Evolutionary conservation across 1,140 invertebrate genomes (phyloP), one percentile per base, ranked within the genome.

Genomic region (Galleria mellonella): DNA sequence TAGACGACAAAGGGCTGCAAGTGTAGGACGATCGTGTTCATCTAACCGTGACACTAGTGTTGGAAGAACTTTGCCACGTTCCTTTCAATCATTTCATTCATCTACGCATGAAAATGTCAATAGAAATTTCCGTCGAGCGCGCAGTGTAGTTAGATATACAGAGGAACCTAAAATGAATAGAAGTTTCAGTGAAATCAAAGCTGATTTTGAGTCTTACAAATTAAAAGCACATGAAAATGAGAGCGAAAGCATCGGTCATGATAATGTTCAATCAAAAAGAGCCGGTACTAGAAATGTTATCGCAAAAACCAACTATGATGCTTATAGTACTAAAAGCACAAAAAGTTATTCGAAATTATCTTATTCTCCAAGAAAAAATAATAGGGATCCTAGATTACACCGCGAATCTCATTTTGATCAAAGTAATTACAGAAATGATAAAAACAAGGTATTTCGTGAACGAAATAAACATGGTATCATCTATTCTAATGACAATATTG

Each of bases 401-500:
- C 51, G 55, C 40, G 61, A 42, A 36, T 57, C 55, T 15, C n/a
- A 9, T n/a, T n/a, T 6, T 2, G 35, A 37, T 9, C 6, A 45
- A 41, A 47, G 63, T 23, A 23, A 23, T 2, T 23, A 23, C 17
- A 23, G 55, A 42, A 30, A 52, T 29, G 47, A 50, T n/a, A 54
- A 48, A 47, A 36, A 39, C 4, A 37, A 42, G 17, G 12, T 12
- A 37, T 49, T 57, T 30, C 43, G 32, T 9, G 53, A 63, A 9
- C 37, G 51, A 31, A 72, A 64, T 51, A 66, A 50, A 40, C 44
- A 59, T 46, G 82, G 82, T 14, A 82, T 83, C 40, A 60, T 74
- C 2, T 84, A 81, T 59, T 77, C 79, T 4, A 75, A 63, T 64
- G 77, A 82, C 54, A 85, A 75, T 57, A 81, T 82, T 51, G 69